Conservation (phyloP, 2,113 vertebrate species). For the Rostratula benghalensis region DNA sequence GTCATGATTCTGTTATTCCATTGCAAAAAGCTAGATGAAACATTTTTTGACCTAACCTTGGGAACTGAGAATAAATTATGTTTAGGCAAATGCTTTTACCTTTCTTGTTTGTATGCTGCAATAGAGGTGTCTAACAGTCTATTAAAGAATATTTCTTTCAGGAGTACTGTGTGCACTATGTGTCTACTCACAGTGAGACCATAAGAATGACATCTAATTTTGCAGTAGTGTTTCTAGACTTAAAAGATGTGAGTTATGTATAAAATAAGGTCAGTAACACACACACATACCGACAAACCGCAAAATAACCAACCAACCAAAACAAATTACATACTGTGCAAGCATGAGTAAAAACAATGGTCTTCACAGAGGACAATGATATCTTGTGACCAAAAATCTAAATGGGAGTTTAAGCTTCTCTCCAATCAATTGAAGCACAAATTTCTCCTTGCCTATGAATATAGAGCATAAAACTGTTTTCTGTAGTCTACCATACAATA, state of each 20-base stretch:
- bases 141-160: not conserved
- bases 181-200: not conserved
- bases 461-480: not conserved
- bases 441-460: not conserved
- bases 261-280: not conserved
- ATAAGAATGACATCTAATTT: not conserved
- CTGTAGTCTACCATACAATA: not conserved
- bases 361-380: not conserved
- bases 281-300: rapidly evolving
- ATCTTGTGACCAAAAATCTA: not conserved
- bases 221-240: not conserved
- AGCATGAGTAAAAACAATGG: not conserved
- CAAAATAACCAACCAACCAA: not conserved
- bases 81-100: not conserved
- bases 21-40: not conserved
- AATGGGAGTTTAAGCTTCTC: not conserved
- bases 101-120: not conserved
- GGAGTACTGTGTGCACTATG: not conserved
- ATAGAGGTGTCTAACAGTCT: not conserved
- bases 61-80: not conserved
- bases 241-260: not conserved
- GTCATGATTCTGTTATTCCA: not conserved
- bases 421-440: not conserved
- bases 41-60: not conserved
- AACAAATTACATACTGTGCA: not conserved